Base-by-base conservation (phyloP, 2,113 vertebrate species). In the Parus major region DNA sequence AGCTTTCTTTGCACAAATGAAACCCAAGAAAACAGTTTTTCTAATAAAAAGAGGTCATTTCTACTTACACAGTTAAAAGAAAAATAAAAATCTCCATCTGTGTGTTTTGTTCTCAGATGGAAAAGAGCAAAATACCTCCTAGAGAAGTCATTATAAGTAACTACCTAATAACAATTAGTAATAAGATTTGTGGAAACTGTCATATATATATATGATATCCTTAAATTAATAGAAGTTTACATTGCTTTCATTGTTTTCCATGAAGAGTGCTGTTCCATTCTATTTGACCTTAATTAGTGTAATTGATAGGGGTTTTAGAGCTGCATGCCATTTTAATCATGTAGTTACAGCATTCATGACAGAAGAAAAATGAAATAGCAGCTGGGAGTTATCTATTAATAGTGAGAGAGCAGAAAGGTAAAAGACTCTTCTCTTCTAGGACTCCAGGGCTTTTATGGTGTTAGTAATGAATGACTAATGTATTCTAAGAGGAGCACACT, bases 201-300 rank as follows among this genome's bases (percentile, higher is more conserved):
- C 86, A 88, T 80, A 85, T 68, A 50, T 90, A 71, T 21, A 57
- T 90, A 87, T 55, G 44, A 97, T 64, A 16, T 15, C 60, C 93
- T 95, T 86, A 96, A 97, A 96, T 97, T 96, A 97, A 95, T 88
- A 88, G 80, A 46, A 24, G 50, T 91, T 97, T 97, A 93, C 71
- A 84, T 92, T 96, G 61, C 20, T 66, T 68, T 61, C 49, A 88
- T 69, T 96, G 82, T 93, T 97, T 96, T 95, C 81, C 44, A 92
- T 42, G 78, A 96, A 95, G 80, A 88, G n/a, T 84, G 25, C 61
- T 93, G 29, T 93, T 97, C 66, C 46, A 83, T 91, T 97, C 80
- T 94, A 69, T 96, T 97, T 97, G 96, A 97, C 95, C 95, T 97
- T 98, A 97, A 98, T 97, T 98, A 95, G 94, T 91, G 83, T 97